phyloP scores from a whole-genome alignment of 2,113 vertebrate species.

The Lagopus leucura region DNA sequence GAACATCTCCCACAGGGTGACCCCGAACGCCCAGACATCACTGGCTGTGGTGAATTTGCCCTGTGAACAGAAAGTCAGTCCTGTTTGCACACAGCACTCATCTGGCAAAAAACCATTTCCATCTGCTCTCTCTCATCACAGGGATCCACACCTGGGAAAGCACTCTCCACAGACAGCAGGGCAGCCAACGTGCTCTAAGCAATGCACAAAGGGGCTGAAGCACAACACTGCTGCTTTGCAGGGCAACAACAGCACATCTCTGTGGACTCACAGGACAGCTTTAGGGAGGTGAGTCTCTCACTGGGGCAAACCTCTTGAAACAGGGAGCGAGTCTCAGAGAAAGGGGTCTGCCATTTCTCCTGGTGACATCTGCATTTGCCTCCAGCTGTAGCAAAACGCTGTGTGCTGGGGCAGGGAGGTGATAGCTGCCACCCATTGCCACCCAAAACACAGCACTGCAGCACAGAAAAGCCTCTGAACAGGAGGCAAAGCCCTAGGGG shows the following conservation, averaged over 20 bases:
- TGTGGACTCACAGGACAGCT: fast-evolving
- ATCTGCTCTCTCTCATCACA: fast-evolving
- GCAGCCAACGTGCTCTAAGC: not conserved
- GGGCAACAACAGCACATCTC: not conserved
- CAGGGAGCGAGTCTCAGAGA: not conserved
- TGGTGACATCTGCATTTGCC: not conserved
- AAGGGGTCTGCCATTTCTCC: not conserved
- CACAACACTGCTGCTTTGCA: not conserved
- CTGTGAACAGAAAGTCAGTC: constrained; percentile 68
- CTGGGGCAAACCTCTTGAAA: not conserved
- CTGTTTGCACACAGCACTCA: fast-evolving
- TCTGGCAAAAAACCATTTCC: not conserved
- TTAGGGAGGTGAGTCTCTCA: not conserved
- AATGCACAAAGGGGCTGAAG: not conserved
- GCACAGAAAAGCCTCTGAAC: not conserved
- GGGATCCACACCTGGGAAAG: not conserved
- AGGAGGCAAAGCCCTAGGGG: not conserved
- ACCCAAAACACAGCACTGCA: not conserved
- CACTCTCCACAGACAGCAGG: not conserved
- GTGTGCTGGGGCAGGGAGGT: too few species aligned
- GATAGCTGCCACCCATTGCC: not conserved
- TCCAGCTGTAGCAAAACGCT: not conserved
- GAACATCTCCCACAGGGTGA: constrained; percentile 96
- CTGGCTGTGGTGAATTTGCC: constrained; percentile 98
- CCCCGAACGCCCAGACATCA: constrained; percentile 95